phyloP scores from a whole-genome alignment of 1,140 invertebrate genomes.

The Drosophila cardini region DNA sequence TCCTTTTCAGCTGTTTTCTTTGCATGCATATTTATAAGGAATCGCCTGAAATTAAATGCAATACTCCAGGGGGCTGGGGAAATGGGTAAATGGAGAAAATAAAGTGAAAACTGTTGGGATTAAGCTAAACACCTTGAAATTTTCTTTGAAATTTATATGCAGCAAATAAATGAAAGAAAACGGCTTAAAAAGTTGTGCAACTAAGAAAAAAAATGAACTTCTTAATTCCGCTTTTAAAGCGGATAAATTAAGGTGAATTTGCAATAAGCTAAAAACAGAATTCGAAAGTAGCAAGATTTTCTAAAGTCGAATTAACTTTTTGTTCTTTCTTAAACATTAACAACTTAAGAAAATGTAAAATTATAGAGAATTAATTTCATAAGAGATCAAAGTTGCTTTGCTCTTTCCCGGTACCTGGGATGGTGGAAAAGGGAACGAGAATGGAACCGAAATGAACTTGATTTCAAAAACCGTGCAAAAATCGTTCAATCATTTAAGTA shows the following conservation, averaged over 20 bases:
- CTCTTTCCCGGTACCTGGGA: not conserved
- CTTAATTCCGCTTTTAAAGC: conserved; percentile 45
- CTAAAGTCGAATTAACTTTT: too few relatives aligned
- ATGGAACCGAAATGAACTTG: conserved; percentile 61
- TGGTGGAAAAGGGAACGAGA: conserved; percentile 35
- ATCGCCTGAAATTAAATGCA: conserved; percentile 55
- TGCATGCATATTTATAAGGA: conserved; percentile 80
- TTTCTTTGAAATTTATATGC: conserved; percentile 64
- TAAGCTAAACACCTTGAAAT: conserved; percentile 59
- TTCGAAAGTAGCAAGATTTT: too few relatives aligned
- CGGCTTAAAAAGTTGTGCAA: conserved; percentile 54
- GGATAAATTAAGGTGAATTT: conserved; percentile 29
- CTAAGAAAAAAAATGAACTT: conserved; percentile 48
- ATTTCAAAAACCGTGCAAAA: conserved; percentile 80
- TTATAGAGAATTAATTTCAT: not conserved
- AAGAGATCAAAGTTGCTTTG: conserved; percentile 18
- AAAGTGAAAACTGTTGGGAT: conserved; percentile 57
- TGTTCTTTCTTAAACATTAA: too few relatives aligned
- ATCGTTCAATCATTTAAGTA: conserved; percentile 82
- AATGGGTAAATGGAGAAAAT: too few relatives aligned
- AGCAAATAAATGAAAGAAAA: conserved; percentile 39
- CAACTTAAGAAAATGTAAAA: too few relatives aligned
- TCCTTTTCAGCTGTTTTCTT: conserved; percentile 43
- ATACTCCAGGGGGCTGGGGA: not conserved
- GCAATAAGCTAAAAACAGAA: conserved; percentile 40